Conservation (phyloP, 2,113 vertebrate genomes). For the Ramphastos sulfuratus region DNA sequence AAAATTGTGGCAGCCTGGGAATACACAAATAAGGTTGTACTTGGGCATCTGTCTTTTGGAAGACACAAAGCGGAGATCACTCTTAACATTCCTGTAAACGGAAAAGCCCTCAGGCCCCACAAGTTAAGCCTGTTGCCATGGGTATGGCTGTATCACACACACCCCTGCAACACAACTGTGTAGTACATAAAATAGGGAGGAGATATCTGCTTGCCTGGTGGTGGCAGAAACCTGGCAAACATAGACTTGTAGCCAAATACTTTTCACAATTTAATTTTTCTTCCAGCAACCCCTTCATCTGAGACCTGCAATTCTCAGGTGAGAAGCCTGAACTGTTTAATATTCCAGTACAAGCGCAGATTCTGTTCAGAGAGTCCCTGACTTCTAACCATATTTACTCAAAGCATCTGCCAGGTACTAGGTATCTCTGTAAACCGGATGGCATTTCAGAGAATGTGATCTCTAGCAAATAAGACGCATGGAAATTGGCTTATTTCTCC, state of each 20-base stretch:
- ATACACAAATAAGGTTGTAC: background rate
- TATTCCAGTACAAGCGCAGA: background rate
- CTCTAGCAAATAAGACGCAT: background rate
- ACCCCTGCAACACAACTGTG: background rate
- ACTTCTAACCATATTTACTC: background rate
- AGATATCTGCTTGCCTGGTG: background rate
- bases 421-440: background rate
- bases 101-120: background rate
- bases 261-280: background rate
- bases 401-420: background rate
- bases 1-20: background rate
- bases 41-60: background rate
- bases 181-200: background rate
- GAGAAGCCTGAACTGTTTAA: background rate
- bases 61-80: background rate
- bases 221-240: background rate
- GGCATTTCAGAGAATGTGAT: background rate
- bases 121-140: background rate
- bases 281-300: background rate
- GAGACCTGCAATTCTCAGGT: background rate
- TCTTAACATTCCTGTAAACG: background rate
- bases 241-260: background rate
- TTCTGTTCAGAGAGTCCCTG: background rate
- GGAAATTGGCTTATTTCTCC: background rate
- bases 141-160: background rate